A percentile compares a stretch with the other conserved stretches of the same genome.
Evolutionary conservation across 2,888 invertebrate species (phyloP).

Genomic region (Sepioteuthis lessoniana): DNA sequence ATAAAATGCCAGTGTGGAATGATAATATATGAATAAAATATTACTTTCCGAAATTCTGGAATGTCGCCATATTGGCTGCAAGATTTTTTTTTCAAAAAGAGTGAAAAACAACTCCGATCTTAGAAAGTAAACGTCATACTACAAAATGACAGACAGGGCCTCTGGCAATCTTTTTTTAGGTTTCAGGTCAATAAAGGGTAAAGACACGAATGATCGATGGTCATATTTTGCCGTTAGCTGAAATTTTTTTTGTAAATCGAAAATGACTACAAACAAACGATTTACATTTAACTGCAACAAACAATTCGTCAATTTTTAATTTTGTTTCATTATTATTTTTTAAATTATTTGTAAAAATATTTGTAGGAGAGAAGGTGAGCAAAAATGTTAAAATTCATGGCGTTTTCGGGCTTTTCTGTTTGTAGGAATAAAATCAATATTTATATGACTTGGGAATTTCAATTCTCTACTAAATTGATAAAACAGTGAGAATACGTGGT

Average conservation of each 20-base stretch:
- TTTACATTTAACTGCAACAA: background rate
- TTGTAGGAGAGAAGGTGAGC: background rate
- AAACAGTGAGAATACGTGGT: background rate
- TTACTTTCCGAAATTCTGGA: background rate
- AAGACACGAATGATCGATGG: background rate
- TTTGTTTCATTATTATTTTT: background rate
- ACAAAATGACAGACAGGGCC: slow-evolving; percentile 15
- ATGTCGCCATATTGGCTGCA: background rate
- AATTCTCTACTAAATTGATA: background rate
- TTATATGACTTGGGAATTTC: background rate
- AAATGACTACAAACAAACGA: background rate
- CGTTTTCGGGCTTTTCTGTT: background rate
- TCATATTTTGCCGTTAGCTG: background rate
- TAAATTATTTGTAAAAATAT: background rate
- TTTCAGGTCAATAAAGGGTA: background rate
- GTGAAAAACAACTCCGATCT: background rate
- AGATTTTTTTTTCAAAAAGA: background rate
- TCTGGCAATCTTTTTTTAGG: background rate
- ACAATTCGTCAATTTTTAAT: background rate
- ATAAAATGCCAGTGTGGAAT: background rate
- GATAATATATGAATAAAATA: background rate
- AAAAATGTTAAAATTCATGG: background rate
- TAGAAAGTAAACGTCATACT: background rate
- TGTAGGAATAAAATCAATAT: background rate
- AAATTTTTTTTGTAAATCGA: background rate